Evolutionary conservation across 2,797 vertebrate genomes (phyloP), one percentile per base, ranked within the genome.

Genomic region (Epinephelus malabaricus): DNA sequence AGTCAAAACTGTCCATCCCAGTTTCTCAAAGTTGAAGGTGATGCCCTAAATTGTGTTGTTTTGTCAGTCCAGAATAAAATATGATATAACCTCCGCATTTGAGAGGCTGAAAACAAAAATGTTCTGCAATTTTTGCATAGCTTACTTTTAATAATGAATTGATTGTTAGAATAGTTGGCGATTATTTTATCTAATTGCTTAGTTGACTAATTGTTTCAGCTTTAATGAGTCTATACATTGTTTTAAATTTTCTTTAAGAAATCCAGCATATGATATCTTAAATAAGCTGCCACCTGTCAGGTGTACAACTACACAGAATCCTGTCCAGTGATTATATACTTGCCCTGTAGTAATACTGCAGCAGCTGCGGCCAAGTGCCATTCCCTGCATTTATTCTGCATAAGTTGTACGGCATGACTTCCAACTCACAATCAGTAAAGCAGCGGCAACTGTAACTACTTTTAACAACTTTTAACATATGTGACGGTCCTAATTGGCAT

Each of bases 401-500:
- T 59, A 55, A 21, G 8, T 53, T 15, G 25, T 23, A 46, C 30
- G 3, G 3, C 17, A 58, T 5, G 19, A 19, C 6, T 58, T 51
- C 63, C 64, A 60, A 46, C 27, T 58, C 60, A 23, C 45, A 67
- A 53, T 58, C 19, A 81, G 13, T 45, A 56, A 40, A 63, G 63
- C 50, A 54, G 60, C 61, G 58, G 54, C 40, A 67, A 51, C 53
- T 70, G 67, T 30, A 67, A 74, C 49, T 60, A 43, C 61, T 71
- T 60, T 75, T 27, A 75, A 50, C 11, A 65, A 69, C 69, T 55
- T 74, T 38, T 63, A 81, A 78, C 74, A 73, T 45, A 51, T 75
- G 76, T 61, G 61, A 76, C 78, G 40, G 76, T 81, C 45, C 73
- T 30, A 82, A 73, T 17, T 78, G 66, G 50, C 34, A 47, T 59